Base-by-base conservation (phyloP, 92 coral and sea anemone species). In the Diadumene lineata region DNA sequence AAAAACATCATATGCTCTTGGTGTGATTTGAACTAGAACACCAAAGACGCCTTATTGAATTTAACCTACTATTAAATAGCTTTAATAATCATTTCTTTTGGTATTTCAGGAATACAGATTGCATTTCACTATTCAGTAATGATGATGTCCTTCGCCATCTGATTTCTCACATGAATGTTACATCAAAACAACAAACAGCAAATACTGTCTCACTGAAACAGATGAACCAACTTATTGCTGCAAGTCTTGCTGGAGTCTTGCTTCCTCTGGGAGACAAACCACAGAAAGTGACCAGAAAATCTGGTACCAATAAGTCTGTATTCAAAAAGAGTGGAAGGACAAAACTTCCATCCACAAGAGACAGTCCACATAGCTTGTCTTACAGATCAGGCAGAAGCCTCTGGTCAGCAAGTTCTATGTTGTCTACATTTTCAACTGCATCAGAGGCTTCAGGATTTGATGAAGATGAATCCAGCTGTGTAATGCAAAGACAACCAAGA, bases 101-200 rank as follows among this genome's bases (percentile, higher is more conserved):
- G 13, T 65, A 18, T 60, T 87, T 7, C 70, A 91, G 97, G 66
- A 81, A 76, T 82, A 88, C 97, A 31, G 97, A 91, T 77, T 89
- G 86, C 22, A 75, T 91, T 46, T 34, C 89, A 22, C 77, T 91
- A 44, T 91, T 88, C 67, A 81, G 83, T 75, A 91, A 91, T 84
- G 93, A 91, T 75, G 97, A 91, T 63, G 86, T 88, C 27, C 81
- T 91, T 29, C 90, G 84, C 24, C 92, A 88, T 56, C 79, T 91
- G 2, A 69, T 77, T 30, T 43, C 86, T 43, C 86, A 79, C 68
- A 72, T 68, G 30, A 87, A 88, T 15, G 44, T 61, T 11, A 53
- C 66, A 43, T 66, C 76, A 44, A 69, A 78, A 28, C 72, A 69
- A 62, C 63, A 75, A 25, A 60, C 48, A 26, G 27, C 85, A n/a